Conservation (phyloP, 2,888 invertebrate genomes). For the Bombyx huttoni region DNA sequence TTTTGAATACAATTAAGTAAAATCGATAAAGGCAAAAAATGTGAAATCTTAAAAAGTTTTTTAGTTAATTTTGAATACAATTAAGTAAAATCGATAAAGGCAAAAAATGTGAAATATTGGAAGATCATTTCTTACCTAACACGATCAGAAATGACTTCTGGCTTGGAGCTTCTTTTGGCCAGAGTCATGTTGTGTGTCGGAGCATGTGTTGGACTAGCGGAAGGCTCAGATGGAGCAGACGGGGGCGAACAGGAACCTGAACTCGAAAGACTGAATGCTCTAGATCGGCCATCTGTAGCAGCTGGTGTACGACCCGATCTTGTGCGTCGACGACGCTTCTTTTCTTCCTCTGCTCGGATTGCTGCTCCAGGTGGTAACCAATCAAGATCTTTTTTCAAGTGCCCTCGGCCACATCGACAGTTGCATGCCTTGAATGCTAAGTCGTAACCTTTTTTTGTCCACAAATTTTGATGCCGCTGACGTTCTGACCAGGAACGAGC, state of each 20-base stretch:
- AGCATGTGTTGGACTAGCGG: constrained; percentile 79
- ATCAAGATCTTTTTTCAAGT: constrained; percentile 94
- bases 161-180: constrained; percentile 81
- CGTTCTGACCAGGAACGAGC: constrained; percentile 96
- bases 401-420: constrained; percentile 93
- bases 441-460: constrained; percentile 98
- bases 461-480: constrained; percentile 93
- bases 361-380: constrained; percentile 84
- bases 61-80: too few relatives aligned
- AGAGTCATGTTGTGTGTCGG: constrained; percentile 62
- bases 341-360: constrained; percentile 60
- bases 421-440: constrained; percentile 95
- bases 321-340: constrained; percentile 55
- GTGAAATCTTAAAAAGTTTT: too few relatives aligned
- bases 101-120: too few relatives aligned
- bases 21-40: too few relatives aligned
- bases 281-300: constrained; percentile 68
- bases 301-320: constrained; percentile 47
- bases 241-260: constrained; percentile 88
- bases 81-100: too few relatives aligned
- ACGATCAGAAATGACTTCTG: constrained; percentile 84
- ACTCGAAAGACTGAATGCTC: constrained; percentile 84
- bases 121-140: constrained; percentile 76
- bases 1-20: too few relatives aligned
- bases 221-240: constrained; percentile 82